Evolutionary conservation across 2,113 vertebrate genomes (phyloP), one percentile per base, ranked within the genome.

Genomic region (Odontesthes bonariensis): DNA sequence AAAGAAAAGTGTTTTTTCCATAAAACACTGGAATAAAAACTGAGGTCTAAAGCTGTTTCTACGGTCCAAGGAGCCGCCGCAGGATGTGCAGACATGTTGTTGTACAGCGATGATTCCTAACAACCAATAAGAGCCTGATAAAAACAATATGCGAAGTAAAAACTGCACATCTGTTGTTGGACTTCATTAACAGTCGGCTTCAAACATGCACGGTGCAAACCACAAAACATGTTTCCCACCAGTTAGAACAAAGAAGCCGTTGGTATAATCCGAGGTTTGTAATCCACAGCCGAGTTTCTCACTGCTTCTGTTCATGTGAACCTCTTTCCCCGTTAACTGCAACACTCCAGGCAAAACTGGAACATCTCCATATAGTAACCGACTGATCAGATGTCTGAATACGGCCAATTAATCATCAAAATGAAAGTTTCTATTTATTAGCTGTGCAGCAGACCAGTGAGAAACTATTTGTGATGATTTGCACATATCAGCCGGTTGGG

Each of bases 221-320:
- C 46, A 5, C 56, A 31, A 8, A n/a, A 49, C 47, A 60, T 64
- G 58, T 82, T 76, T 86, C 63, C 68, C 58, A 69, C 38, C 47
- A 47, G 22, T 64, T 47, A 49, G 56, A 79, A 82, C 79, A 86
- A 82, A 64, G 53, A 56, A 11, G 56, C 42, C 14, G 38, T 38
- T 71, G 74, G 27, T 78, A 14, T 52, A n/a, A 75, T 70, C 73
- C 47, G 69, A 66, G 27, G 61, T 52, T 75, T 65, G 40, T 79
- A 64, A 77, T 73, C 40, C 59, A 19, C 71, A 82, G 79, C 44
- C 58, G 5, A 57, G 63, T 6, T 40, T 32, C 38, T 44, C 44
- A 5, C 14, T 31, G 55, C 40, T 59, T 72, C 38, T 77, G 51
- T 20, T 46, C 12, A 52, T 47, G 19, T 56, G 14, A 71, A 55